Evolutionary conservation across 2,113 vertebrate genomes (phyloP).

Genomic region (Myiagra hebetior): DNA sequence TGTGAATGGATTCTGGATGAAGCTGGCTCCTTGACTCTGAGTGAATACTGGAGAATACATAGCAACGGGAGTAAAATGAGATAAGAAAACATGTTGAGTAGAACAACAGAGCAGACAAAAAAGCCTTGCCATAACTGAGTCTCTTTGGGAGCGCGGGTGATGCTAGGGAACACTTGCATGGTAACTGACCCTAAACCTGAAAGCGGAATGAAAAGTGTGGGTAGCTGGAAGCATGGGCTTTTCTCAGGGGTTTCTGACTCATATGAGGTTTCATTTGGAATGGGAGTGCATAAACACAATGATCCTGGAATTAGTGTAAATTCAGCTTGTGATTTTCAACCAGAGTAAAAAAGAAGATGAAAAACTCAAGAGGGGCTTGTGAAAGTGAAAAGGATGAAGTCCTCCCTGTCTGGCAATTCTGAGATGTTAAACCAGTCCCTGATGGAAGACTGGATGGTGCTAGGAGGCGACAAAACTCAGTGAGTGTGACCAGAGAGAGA

Average conservation of each 20-base stretch:
- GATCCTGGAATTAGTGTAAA: not conserved
- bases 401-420: not conserved
- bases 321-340: not conserved
- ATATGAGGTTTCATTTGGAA: not conserved
- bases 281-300: not conserved
- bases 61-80: not conserved
- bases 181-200: not conserved
- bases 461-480: not conserved
- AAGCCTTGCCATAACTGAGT: not conserved
- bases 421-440: not conserved
- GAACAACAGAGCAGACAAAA: not conserved
- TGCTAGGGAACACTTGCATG: not conserved
- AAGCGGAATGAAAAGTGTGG: not conserved
- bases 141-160: not conserved
- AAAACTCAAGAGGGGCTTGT: not conserved
- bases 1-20: conserved; percentile 8
- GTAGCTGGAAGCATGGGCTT: not conserved
- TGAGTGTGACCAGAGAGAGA: not conserved
- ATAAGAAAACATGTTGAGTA: not conserved
- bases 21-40: not conserved
- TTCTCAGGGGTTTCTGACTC: not conserved
- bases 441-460: not conserved
- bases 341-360: not conserved
- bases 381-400: not conserved
- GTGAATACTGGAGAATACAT: not conserved